These are phyloP conservation scores for Tiaroga cobitis DNA, from an alignment of 2,797 vertebrate species.

Conservation along the genomic window DNA sequence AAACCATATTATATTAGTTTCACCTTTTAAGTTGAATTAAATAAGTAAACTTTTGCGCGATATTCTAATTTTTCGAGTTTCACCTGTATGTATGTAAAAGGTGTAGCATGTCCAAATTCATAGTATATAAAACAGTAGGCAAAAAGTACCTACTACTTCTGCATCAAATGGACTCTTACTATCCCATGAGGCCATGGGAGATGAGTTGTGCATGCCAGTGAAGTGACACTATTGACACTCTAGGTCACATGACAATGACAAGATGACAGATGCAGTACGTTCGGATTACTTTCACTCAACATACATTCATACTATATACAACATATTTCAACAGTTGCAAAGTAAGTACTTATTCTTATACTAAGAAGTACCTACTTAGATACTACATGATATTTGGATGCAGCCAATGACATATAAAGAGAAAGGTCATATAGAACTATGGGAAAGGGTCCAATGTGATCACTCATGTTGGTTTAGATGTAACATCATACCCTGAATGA, in stretches of 20 bases:
- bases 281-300: neutral
- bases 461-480: neutral
- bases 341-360: too few relatives aligned
- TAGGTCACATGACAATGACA: neutral
- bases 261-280: neutral
- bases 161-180: neutral
- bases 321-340: neutral
- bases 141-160: neutral
- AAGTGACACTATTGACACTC: neutral
- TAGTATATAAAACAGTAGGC: neutral
- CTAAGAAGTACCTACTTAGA: too few relatives aligned
- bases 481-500: neutral
- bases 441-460: neutral
- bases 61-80: too few relatives aligned
- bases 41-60: too few relatives aligned
- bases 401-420: neutral
- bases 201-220: neutral
- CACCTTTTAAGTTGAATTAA: too few relatives aligned
- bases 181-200: neutral
- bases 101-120: neutral
- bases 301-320: neutral
- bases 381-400: neutral
- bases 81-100: neutral
- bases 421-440: neutral
- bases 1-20: too few relatives aligned